These are phyloP conservation scores for Actinemys pallida DNA, from an alignment of 2,113 vertebrate genomes.

Conservation along the genomic window DNA sequence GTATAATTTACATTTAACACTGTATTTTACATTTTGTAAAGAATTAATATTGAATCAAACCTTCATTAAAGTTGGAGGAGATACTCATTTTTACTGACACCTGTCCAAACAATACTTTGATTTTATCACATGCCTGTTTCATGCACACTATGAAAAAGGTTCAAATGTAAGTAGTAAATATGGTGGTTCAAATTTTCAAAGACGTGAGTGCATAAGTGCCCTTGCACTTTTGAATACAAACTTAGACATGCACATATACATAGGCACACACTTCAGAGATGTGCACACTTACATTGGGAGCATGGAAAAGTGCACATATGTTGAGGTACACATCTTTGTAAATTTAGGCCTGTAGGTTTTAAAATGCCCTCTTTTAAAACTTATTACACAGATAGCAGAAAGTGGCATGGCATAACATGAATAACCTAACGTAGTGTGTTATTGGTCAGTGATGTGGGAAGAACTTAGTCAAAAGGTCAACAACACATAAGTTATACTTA, in stretches of 20 bases:
- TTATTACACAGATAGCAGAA: not conserved
- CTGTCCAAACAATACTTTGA: not conserved
- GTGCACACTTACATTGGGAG: not conserved
- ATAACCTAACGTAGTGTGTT: not conserved
- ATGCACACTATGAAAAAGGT: not conserved
- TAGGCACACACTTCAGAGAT: not conserved
- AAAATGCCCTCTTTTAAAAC: not conserved
- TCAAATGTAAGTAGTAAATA: not conserved
- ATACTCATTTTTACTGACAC: not conserved
- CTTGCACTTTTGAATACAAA: not conserved
- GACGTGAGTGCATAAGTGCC: not conserved
- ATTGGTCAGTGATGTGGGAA: not conserved
- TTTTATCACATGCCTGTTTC: not conserved
- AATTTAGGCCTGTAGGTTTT: not conserved
- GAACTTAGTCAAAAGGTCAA: not conserved
- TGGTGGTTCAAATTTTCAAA: not conserved
- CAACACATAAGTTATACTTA: not conserved
- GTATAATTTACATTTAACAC: not conserved
- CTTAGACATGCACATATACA: not conserved
- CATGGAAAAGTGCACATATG: not conserved
- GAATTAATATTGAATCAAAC: not conserved
- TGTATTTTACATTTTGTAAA: not conserved
- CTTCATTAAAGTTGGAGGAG: not conserved
- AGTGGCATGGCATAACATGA: not conserved
- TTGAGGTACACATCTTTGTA: not conserved